These are phyloP conservation scores for Cataglyphis cursor DNA, from an alignment of 2,888 invertebrate genomes.

Conservation along the genomic window DNA sequence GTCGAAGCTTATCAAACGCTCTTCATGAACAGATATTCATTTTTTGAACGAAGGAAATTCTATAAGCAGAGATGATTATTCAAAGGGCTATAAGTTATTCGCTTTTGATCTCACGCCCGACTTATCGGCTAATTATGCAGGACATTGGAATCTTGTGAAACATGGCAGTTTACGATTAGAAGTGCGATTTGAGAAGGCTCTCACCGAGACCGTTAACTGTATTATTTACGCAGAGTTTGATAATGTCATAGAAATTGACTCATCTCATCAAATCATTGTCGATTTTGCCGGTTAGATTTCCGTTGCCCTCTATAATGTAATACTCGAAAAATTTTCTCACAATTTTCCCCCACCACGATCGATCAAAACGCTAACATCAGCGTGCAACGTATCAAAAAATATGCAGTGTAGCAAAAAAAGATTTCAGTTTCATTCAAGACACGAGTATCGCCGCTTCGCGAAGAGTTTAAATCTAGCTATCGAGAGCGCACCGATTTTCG, in stretches of 20 bases:
- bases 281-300: neutral
- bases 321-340: too few species aligned
- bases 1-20: neutral
- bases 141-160: neutral
- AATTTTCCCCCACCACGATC: too few species aligned
- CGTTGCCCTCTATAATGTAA: too few species aligned
- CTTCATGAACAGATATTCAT: neutral
- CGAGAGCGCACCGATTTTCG: too few species aligned
- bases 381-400: too few species aligned
- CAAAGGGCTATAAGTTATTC: neutral
- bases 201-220: neutral
- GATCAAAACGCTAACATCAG: too few species aligned
- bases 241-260: conserved; percentile 1
- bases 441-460: too few species aligned
- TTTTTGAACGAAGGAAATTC: conserved; percentile 11
- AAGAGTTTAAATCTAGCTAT: too few species aligned
- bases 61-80: neutral
- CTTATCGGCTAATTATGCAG: neutral
- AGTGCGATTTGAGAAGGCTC: neutral
- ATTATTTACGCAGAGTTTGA: conserved; percentile 7
- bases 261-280: neutral
- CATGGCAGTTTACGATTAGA: neutral
- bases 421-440: too few species aligned
- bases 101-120: neutral
- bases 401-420: too few species aligned